Evolutionary conservation across 2,113 vertebrate species (phyloP).

Genomic region (pig (Sus scrofa)): T2T-Sscrofa CM000820.6:138717501-138718000

Average conservation of each 20-base stretch:
- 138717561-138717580: too few species aligned
- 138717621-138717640: neutral
- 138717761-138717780: neutral
- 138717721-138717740: neutral
- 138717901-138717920: fast-evolving
- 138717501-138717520: too few species aligned
- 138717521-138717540: too few species aligned
- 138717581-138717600: too few species aligned
- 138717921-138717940: neutral
- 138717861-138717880: neutral
- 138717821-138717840: neutral
- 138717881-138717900: neutral
- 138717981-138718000: neutral
- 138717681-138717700: neutral
- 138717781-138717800: neutral
- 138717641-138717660: neutral
- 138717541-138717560: too few species aligned
- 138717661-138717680: neutral
- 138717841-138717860: neutral
- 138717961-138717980: neutral
- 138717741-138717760: neutral
- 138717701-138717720: neutral
- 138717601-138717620: too few species aligned
- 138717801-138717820: neutral
- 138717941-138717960: neutral